phyloP scores from a whole-genome alignment of 2,113 vertebrate genomes.

The Hassar affinis region DNA sequence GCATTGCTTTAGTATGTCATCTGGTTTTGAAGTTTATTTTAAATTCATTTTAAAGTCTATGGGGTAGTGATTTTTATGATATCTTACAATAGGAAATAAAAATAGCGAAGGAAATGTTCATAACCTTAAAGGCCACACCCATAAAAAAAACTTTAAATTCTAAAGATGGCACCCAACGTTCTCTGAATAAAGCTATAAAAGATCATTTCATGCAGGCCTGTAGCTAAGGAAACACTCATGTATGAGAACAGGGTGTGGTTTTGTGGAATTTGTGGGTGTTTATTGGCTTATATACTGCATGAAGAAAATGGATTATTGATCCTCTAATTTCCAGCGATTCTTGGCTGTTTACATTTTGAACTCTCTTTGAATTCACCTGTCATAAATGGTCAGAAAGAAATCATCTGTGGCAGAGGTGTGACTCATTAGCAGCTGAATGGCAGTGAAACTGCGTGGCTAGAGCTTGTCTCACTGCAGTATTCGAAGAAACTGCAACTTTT shows the following conservation, averaged over 20 bases:
- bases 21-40: not conserved
- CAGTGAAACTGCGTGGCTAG: too few relatives aligned
- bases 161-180: not conserved
- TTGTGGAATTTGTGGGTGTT: not conserved
- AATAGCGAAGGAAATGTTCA: not conserved
- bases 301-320: too few relatives aligned
- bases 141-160: not conserved
- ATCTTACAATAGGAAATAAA: not conserved
- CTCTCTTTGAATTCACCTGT: too few relatives aligned
- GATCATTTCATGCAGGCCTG: not conserved
- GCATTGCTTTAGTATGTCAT: not conserved
- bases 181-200: too few relatives aligned
- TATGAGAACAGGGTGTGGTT: conserved; percentile 10
- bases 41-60: not conserved
- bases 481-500: too few relatives aligned
- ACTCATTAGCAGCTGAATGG: too few relatives aligned
- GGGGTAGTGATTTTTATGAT: not conserved
- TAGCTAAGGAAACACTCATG: not conserved
- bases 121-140: not conserved
- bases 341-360: too few relatives aligned
- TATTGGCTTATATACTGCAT: too few relatives aligned
- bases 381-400: too few relatives aligned
- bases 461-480: too few relatives aligned
- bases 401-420: too few relatives aligned
- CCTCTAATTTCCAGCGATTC: too few relatives aligned